Percentiles rank a stretch among this genome's conserved stretches.
These are phyloP conservation scores for Diachasma alloeum DNA, from an alignment of 1,140 invertebrate genomes.

Conservation along the genomic window DNA sequence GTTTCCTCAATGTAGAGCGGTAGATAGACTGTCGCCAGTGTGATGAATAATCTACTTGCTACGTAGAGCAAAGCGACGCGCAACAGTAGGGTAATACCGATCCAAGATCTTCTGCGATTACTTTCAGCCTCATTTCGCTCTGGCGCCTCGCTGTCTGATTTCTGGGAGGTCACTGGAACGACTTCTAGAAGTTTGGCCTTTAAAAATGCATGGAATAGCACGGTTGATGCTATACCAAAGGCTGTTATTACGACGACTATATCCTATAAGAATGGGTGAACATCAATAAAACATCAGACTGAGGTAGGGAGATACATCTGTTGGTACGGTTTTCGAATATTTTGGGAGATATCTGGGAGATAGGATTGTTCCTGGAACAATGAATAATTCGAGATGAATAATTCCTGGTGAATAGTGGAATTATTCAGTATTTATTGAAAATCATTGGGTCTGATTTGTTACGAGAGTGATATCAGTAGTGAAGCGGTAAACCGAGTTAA, in stretches of 20 bases:
- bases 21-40: slow-evolving; percentile 85
- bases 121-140: neutral
- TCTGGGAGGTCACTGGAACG: slow-evolving; percentile 29
- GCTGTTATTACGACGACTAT: slow-evolving; percentile 67
- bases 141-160: slow-evolving; percentile 7
- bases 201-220: slow-evolving; percentile 69
- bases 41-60: slow-evolving; percentile 83
- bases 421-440: too few relatives aligned
- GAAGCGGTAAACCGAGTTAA: too few relatives aligned
- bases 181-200: slow-evolving; percentile 56
- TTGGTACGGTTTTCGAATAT: neutral
- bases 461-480: too few relatives aligned
- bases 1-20: slow-evolving; percentile 85
- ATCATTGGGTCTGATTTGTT: too few relatives aligned
- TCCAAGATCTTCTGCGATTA: slow-evolving; percentile 41
- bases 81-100: slow-evolving; percentile 45
- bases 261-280: slow-evolving; percentile 56
- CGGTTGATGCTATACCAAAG: slow-evolving; percentile 67
- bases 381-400: too few relatives aligned
- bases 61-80: slow-evolving; percentile 73
- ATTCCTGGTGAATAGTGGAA: too few relatives aligned
- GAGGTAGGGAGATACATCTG: neutral
- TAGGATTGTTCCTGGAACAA: neutral
- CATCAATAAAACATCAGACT: slow-evolving; percentile 26
- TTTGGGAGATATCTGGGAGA: neutral